A percentile compares a stretch with the other conserved stretches of the same genome.
Conservation (phyloP, 2,888 invertebrate genomes). For the Spicauda simplicius region DNA sequence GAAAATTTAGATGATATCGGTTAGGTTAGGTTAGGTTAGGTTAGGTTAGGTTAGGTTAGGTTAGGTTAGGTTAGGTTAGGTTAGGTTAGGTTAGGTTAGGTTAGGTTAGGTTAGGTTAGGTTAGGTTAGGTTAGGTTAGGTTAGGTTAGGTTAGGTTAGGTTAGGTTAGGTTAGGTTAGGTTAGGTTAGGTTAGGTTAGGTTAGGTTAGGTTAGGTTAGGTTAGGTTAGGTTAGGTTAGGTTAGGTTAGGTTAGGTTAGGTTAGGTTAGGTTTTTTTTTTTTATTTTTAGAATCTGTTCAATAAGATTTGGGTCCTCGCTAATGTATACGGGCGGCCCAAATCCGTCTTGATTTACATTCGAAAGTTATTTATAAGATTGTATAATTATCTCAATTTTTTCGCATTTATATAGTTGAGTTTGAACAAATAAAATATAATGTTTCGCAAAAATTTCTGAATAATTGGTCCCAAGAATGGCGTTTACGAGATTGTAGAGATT, state of each 20-base stretch:
- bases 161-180: slow-evolving; percentile 38
- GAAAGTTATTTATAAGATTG: no score
- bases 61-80: slow-evolving; percentile 40
- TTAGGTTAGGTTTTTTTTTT: no score
- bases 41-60: slow-evolving; percentile 9
- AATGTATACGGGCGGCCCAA: no score
- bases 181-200: slow-evolving; percentile 36
- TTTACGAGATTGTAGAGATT: no score
- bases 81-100: slow-evolving; percentile 43
- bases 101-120: slow-evolving; percentile 38
- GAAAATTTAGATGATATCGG: slow-evolving; percentile 5
- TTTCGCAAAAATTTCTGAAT: no score
- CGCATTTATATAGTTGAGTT: no score
- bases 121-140: slow-evolving; percentile 42
- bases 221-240: slow-evolving; percentile 29
- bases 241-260: slow-evolving; percentile 36
- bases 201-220: slow-evolving; percentile 31
- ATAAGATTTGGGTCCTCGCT: no score
- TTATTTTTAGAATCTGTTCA: no score
- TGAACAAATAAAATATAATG: no score
- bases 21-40: slow-evolving; percentile 8
- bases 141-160: slow-evolving; percentile 42
- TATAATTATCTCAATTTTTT: no score
- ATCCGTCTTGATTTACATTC: no score
- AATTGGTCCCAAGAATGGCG: no score